Conservation (phyloP, 1,140 invertebrate species). For the Dinothrombium tinctorium region DNA sequence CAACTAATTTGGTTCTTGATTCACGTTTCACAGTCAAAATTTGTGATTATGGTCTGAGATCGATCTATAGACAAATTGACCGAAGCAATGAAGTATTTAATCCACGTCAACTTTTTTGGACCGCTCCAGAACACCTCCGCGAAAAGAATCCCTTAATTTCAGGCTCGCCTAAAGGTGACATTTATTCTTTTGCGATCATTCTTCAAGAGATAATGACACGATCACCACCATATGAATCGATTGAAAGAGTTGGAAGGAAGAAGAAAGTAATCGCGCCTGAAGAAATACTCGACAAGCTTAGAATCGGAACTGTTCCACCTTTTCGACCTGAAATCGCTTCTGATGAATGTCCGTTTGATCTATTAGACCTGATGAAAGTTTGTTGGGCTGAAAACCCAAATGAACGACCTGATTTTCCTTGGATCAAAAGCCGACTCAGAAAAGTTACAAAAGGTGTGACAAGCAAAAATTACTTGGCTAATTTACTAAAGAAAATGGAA, state of each 20-base stretch:
- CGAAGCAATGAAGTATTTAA: constrained; percentile 4
- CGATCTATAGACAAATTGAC: constrained; percentile 24
- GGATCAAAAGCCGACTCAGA: constrained; percentile 31
- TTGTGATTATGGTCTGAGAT: constrained; percentile 75
- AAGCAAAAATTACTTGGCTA: constrained; percentile 60
- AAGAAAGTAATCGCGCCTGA: constrained; percentile 1
- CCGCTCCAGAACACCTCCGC: constrained; percentile 56
- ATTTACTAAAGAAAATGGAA: constrained; percentile 87
- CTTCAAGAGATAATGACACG: constrained; percentile 55
- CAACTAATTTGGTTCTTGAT: constrained; percentile 92
- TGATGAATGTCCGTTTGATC: constrained; percentile 37
- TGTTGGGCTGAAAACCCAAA: constrained; percentile 58
- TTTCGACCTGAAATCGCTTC: constrained; percentile 43
- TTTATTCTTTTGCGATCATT: constrained; percentile 67
- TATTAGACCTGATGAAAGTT: constrained; percentile 46
- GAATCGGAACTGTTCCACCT: constrained; percentile 27
- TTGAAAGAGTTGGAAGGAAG: not conserved
- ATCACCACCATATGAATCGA: constrained; percentile 50
- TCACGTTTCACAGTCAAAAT: constrained; percentile 90
- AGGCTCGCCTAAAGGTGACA: constrained; percentile 50
- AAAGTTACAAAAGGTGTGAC: constrained; percentile 12
- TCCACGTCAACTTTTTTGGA: constrained; percentile 39
- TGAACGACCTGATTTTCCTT: constrained; percentile 48
- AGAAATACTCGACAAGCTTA: constrained; percentile 10
- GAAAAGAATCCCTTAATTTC: constrained; percentile 22